phyloP scores from a whole-genome alignment of 1,140 invertebrate genomes.

The Euura saliciscinereae region DNA sequence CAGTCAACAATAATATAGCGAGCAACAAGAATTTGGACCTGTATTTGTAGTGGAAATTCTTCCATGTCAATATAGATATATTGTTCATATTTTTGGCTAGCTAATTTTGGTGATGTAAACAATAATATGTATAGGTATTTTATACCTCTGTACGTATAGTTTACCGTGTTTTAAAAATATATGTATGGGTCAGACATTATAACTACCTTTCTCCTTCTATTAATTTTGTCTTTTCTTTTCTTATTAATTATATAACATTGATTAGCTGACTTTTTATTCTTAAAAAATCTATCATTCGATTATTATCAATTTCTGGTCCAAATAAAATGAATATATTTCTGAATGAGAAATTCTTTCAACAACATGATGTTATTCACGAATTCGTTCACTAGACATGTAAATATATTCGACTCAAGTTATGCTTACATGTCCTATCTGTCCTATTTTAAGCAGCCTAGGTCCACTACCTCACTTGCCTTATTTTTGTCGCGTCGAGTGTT shows the following conservation, averaged over 20 bases:
- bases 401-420: too few relatives aligned
- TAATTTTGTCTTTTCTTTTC: not conserved
- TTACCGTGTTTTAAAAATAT: not conserved
- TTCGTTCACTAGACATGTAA: too few relatives aligned
- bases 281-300: not conserved
- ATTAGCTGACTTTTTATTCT: not conserved
- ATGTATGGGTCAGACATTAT: not conserved
- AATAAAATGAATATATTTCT: too few relatives aligned
- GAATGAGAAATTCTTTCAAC: too few relatives aligned
- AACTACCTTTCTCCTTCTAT: not conserved
- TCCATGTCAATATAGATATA: not conserved
- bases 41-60: too few relatives aligned
- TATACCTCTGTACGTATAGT: not conserved
- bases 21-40: too few relatives aligned
- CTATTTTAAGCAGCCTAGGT: not conserved
- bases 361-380: too few relatives aligned
- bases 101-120: not conserved
- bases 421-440: not conserved
- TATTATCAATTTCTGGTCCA: too few relatives aligned
- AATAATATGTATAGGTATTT: not conserved
- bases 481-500: constrained; percentile 6
- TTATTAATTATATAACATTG: not conserved
- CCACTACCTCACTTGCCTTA: not conserved
- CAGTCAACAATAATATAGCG: too few relatives aligned
- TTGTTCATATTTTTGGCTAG: constrained; percentile 2